Conservation (phyloP, 2,888 invertebrate genomes). For the Myopa testacea region DNA sequence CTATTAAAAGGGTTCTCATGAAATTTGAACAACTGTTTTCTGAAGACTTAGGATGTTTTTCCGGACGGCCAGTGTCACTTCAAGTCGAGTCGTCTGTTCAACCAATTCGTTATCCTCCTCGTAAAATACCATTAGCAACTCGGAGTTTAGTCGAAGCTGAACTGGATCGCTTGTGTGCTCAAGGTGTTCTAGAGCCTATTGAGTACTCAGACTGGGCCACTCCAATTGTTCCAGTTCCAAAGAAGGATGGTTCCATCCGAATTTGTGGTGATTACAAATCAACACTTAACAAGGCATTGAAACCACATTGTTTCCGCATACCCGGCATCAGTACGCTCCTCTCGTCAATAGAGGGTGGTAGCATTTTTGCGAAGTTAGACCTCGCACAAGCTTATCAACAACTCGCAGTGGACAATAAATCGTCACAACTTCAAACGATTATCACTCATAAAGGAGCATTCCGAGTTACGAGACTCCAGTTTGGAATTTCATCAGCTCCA, state of each 20-base stretch:
- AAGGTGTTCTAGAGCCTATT: constrained; percentile 47
- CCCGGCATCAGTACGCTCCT: constrained; percentile 42
- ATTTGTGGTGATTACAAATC: constrained; percentile 53
- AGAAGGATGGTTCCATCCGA: constrained; percentile 46
- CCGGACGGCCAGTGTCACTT: not conserved
- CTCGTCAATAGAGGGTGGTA: constrained; percentile 51
- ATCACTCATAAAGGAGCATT: constrained; percentile 59
- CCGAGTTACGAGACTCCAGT: constrained; percentile 51
- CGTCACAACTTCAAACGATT: constrained; percentile 56
- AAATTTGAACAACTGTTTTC: no score
- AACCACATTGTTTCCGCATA: constrained; percentile 50
- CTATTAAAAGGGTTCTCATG: no score
- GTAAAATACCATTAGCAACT: constrained; percentile 31
- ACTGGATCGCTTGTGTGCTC: constrained; percentile 46
- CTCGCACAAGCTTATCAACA: constrained; percentile 62
- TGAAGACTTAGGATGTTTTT: no score
- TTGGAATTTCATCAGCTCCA: constrained; percentile 46
- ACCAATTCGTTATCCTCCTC: constrained; percentile 30
- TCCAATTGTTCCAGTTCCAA: constrained; percentile 34
- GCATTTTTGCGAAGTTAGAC: constrained; percentile 61
- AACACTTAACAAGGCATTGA: constrained; percentile 55
- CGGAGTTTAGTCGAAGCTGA: constrained; percentile 39
- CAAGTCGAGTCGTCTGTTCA: constrained; percentile 15
- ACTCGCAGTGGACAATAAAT: constrained; percentile 55
- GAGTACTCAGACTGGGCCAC: constrained; percentile 45